Percentiles rank a stretch among this genome's conserved stretches.
These are phyloP conservation scores for Hucho hucho DNA, from an alignment of 2,113 vertebrate species.

Conservation along the genomic window DNA sequence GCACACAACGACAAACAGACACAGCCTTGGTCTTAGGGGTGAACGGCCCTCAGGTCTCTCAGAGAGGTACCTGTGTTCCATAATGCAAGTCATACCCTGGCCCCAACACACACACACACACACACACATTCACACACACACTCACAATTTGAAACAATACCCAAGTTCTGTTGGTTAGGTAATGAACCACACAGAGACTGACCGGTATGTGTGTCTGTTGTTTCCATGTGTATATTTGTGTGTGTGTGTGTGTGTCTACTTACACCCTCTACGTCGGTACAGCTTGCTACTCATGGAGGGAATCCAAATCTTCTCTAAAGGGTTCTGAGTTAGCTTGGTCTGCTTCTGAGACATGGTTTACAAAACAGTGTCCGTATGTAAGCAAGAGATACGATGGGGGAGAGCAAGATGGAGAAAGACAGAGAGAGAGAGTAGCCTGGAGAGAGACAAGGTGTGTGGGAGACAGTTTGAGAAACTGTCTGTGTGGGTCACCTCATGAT, in stretches of 20 bases:
- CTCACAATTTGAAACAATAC: background rate
- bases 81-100: background rate
- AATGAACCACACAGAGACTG: background rate
- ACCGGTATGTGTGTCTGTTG: background rate
- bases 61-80: background rate
- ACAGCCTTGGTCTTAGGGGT: conserved; percentile 16
- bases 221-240: background rate
- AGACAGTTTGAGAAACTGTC: too few relatives aligned
- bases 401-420: background rate
- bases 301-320: conserved; percentile 81
- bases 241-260: conserved; percentile 48
- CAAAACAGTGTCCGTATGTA: background rate
- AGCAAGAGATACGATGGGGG: background rate
- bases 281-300: conserved; percentile 66
- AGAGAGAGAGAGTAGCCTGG: background rate
- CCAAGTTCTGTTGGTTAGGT: background rate
- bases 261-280: conserved; percentile 74
- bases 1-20: background rate
- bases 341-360: conserved; percentile 63
- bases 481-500: too few relatives aligned
- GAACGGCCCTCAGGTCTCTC: conserved; percentile 31
- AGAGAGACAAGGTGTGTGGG: too few relatives aligned
- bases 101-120: background rate
- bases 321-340: conserved; percentile 76
- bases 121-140: background rate